These are phyloP conservation scores for Ciconia maguari DNA, from an alignment of 2,113 vertebrate genomes.

Conservation along the genomic window DNA sequence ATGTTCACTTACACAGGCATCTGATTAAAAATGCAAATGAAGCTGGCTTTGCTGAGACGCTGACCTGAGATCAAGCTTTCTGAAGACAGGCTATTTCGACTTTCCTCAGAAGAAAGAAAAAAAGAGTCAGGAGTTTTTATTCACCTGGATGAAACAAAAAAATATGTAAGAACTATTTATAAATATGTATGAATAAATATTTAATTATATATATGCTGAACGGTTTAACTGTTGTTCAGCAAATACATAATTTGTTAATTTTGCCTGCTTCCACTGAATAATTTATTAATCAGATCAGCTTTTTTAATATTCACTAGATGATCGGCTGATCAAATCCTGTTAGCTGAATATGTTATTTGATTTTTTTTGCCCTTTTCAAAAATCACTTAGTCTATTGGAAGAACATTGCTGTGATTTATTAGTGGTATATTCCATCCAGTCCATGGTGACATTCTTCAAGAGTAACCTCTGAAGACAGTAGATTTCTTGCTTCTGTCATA, in stretches of 20 bases:
- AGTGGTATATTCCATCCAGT: background rate
- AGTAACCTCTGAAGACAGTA: constrained; percentile 28
- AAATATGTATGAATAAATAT: constrained; percentile 50
- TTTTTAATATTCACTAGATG: constrained; percentile 57
- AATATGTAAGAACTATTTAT: background rate
- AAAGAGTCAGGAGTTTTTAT: background rate
- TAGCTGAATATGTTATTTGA: constrained; percentile 51
- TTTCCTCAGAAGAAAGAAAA: background rate
- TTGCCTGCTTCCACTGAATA: constrained; percentile 48
- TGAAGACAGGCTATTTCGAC: background rate
- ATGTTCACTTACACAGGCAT: background rate
- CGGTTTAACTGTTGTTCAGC: constrained; percentile 49
- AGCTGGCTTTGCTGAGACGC: background rate
- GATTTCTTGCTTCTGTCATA: constrained; percentile 36
- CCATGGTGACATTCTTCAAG: constrained; percentile 40
- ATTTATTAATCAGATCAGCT: constrained; percentile 53
- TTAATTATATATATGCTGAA: constrained; percentile 53
- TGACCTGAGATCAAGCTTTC: constrained; percentile 36
- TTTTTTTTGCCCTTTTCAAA: constrained; percentile 66
- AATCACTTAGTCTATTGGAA: constrained; percentile 60
- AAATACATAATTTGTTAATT: constrained; percentile 63
- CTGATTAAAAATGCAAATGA: constrained; percentile 53
- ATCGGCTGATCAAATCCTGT: constrained; percentile 56
- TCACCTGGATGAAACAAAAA: constrained; percentile 34
- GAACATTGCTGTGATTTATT: constrained; percentile 58